Evolutionary conservation across 2,113 vertebrate genomes (phyloP).

Genomic region (Axis porcinus): DNA sequence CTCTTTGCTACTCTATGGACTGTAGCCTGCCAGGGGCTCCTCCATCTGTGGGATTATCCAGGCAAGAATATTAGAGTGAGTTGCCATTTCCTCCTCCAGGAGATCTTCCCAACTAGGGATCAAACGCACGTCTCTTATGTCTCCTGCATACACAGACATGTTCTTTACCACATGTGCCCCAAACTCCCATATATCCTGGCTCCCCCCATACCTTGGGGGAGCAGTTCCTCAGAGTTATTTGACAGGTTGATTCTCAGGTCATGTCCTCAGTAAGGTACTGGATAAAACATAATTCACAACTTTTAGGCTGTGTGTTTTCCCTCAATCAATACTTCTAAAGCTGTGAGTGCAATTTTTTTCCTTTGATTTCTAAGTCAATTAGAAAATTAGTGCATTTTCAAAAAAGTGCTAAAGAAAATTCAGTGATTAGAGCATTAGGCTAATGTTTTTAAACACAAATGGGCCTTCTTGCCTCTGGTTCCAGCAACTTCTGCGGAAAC

Average conservation of each 20-base stretch:
- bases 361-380: background rate
- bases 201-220: background rate
- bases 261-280: background rate
- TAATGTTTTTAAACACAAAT: background rate
- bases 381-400: background rate
- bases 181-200: background rate
- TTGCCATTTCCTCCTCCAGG: background rate
- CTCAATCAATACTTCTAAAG: background rate
- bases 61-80: background rate
- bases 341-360: background rate
- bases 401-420: background rate
- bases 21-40: fast-evolving
- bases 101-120: background rate
- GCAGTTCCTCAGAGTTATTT: background rate
- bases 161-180: fast-evolving
- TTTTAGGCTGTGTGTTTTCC: background rate
- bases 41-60: background rate
- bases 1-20: background rate
- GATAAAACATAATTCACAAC: background rate
- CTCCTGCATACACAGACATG: background rate
- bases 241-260: background rate
- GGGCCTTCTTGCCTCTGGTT: background rate
- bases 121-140: fast-evolving
- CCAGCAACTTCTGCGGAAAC: background rate
- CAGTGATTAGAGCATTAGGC: background rate